Evolutionary conservation across 2,888 invertebrate genomes (phyloP).

Genomic region (Diadegma fenestrale): DNA sequence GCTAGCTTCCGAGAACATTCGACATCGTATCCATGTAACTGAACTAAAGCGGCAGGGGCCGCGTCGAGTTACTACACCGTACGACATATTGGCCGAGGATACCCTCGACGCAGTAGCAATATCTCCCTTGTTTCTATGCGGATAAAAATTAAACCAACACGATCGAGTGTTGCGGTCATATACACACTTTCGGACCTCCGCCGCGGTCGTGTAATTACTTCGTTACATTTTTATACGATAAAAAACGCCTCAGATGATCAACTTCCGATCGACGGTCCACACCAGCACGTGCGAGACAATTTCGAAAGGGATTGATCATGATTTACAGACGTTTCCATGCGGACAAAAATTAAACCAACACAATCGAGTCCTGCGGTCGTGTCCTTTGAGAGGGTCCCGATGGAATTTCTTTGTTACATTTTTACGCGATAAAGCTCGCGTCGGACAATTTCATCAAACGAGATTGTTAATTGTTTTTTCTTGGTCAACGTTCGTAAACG

Average conservation of each 20-base stretch:
- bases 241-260: not conserved
- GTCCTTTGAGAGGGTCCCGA: not conserved
- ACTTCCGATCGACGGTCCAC: not conserved
- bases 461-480: not conserved
- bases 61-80: slow-evolving; percentile 16
- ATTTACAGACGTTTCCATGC: not conserved
- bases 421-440: not conserved
- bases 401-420: not conserved
- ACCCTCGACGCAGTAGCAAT: slow-evolving; percentile 28
- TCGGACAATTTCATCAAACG: not conserved
- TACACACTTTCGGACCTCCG: not conserved
- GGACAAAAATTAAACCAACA: slow-evolving; percentile 5
- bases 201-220: not conserved
- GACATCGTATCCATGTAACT: slow-evolving; percentile 52
- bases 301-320: not conserved
- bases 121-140: slow-evolving; percentile 13
- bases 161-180: not conserved
- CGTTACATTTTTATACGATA: not conserved
- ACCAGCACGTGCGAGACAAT: not conserved
- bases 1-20: slow-evolving; percentile 67
- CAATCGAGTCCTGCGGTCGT: not conserved
- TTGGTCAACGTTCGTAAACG: not conserved
- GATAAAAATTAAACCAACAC: slow-evolving; percentile 7
- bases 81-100: slow-evolving; percentile 22
- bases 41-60: slow-evolving; percentile 47